These are phyloP conservation scores for Alloplasta piceator DNA, from an alignment of 2,888 invertebrate genomes.

Conservation along the genomic window DNA sequence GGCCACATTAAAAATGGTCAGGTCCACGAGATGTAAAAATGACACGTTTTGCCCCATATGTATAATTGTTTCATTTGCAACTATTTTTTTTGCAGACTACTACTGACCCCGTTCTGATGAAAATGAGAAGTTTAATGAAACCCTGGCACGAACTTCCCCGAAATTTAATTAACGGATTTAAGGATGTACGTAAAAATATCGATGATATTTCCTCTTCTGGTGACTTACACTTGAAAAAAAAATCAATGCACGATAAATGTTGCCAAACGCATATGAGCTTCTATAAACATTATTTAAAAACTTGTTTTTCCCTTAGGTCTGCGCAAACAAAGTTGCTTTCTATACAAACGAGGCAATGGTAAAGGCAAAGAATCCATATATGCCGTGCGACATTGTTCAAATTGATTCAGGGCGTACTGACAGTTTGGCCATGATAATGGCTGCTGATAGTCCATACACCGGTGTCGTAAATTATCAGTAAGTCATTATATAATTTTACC, in stretches of 20 bases:
- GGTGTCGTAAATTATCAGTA: slow-evolving; percentile 73
- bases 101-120: slow-evolving; percentile 59
- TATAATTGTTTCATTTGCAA: too few species aligned
- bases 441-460: slow-evolving; percentile 72
- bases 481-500: slow-evolving; percentile 41
- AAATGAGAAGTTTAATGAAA: slow-evolving; percentile 68
- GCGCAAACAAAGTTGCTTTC: slow-evolving; percentile 73
- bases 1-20: too few species aligned
- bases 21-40: too few species aligned
- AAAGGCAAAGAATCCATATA: slow-evolving; percentile 50
- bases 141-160: slow-evolving; percentile 67
- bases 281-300: background rate
- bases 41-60: too few species aligned
- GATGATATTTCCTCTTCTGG: background rate
- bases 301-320: slow-evolving; percentile 68
- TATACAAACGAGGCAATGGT: slow-evolving; percentile 69
- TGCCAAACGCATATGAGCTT: too few species aligned
- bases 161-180: slow-evolving; percentile 66
- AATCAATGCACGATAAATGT: too few species aligned
- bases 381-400: slow-evolving; percentile 70
- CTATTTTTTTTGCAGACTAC: slow-evolving; percentile 60
- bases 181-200: slow-evolving; percentile 66
- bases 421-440: slow-evolving; percentile 71
- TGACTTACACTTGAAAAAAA: too few species aligned
- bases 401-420: slow-evolving; percentile 72